Percentiles rank a stretch among this genome's conserved stretches.
Evolutionary conservation across 2,113 vertebrate species (phyloP).

Genomic region (Apodemus speciosus): DNA sequence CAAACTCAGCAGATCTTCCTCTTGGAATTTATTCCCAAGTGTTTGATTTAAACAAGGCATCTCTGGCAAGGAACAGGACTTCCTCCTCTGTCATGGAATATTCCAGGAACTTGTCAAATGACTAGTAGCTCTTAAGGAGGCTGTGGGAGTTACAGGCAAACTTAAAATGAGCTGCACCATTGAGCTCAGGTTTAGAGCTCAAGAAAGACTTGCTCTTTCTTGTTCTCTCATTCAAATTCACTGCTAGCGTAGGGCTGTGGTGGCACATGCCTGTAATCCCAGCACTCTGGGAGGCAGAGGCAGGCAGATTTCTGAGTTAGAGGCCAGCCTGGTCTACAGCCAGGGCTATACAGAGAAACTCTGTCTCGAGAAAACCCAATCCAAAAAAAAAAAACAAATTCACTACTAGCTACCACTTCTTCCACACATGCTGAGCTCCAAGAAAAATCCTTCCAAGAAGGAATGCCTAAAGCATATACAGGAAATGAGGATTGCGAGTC

Average conservation of each 20-base stretch:
- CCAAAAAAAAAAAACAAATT: no score
- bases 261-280: no score
- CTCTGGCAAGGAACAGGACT: background rate
- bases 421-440: background rate
- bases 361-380: no score
- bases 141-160: background rate
- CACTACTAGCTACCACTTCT: background rate
- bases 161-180: background rate
- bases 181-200: background rate
- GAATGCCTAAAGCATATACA: background rate
- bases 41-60: constrained; percentile 43
- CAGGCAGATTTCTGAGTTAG: no score
- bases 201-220: background rate
- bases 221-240: background rate
- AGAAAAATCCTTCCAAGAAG: background rate
- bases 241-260: no score
- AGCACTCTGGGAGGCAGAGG: no score
- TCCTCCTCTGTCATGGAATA: constrained; percentile 35
- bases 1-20: constrained; percentile 48
- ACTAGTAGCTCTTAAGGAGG: background rate
- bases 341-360: no score
- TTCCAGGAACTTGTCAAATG: constrained; percentile 50
- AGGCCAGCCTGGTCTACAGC: no score
- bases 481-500: background rate
- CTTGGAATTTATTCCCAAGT: constrained; percentile 25